phyloP scores from a whole-genome alignment of 2,113 vertebrate genomes.

The Apteryx mantelli region DNA sequence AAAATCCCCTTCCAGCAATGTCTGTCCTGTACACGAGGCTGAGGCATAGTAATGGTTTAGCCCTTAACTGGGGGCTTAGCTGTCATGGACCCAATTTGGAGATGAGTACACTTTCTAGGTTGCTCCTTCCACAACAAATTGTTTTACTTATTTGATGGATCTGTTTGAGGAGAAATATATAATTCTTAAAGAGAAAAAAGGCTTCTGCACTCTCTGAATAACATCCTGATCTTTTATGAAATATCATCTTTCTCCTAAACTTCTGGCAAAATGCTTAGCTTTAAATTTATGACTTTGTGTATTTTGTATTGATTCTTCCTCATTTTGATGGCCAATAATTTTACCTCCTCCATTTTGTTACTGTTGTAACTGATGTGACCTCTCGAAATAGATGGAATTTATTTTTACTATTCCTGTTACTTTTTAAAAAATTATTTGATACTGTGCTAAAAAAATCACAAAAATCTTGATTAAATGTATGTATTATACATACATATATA shows the following conservation, averaged over 20 bases:
- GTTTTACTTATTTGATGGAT: background rate
- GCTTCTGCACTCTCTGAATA: background rate
- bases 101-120: background rate
- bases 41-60: background rate
- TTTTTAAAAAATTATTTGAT: background rate
- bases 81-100: background rate
- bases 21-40: background rate
- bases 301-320: conserved; percentile 20
- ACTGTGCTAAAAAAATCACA: background rate
- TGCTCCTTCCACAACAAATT: background rate
- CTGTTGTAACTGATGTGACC: background rate
- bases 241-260: background rate
- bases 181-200: background rate
- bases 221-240: background rate
- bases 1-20: background rate
- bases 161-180: background rate
- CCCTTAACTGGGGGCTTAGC: no score
- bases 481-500: no score
- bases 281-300: background rate
- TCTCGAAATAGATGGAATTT: background rate
- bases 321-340: background rate
- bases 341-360: background rate
- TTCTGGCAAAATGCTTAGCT: background rate
- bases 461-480: background rate
- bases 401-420: background rate